Evolutionary conservation across 2,797 vertebrate species (phyloP).

Genomic region (Bovichtus diacanthus): DNA sequence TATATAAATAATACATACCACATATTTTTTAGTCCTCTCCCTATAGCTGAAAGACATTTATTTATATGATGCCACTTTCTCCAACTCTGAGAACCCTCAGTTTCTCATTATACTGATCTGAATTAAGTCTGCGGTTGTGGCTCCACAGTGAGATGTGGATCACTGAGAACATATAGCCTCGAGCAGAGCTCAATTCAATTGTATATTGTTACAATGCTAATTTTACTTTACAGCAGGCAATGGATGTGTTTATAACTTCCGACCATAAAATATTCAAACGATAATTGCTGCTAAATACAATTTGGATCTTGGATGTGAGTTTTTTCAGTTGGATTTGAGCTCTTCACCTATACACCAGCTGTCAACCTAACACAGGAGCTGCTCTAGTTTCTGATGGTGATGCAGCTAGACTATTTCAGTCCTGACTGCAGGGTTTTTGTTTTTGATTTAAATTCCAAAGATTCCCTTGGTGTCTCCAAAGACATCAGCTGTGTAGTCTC

Average conservation of each 20-base stretch:
- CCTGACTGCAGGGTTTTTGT: background rate
- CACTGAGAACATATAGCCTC: too few relatives aligned
- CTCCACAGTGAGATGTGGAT: too few relatives aligned
- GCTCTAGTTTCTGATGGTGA: background rate
- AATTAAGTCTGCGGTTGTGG: too few relatives aligned
- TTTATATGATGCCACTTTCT: too few relatives aligned
- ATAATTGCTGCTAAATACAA: background rate
- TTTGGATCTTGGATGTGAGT: background rate
- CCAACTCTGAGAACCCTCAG: too few relatives aligned
- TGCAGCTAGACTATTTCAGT: slow-evolving; percentile 6
- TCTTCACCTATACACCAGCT: background rate
- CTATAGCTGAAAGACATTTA: too few relatives aligned
- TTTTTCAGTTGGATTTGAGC: background rate
- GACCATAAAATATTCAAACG: background rate
- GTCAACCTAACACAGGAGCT: background rate
- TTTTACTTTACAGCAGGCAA: background rate
- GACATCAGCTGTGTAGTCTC: background rate
- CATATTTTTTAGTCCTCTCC: too few relatives aligned
- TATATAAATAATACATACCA: too few relatives aligned
- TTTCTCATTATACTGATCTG: too few relatives aligned
- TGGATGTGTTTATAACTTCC: background rate
- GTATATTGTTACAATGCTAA: background rate
- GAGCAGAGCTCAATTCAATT: too few relatives aligned
- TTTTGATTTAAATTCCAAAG: slow-evolving; percentile 17
- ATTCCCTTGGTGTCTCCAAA: background rate